Evolutionary conservation across 2,888 invertebrate species (phyloP).

Genomic region (Acrocyrtus sp.): DNA sequence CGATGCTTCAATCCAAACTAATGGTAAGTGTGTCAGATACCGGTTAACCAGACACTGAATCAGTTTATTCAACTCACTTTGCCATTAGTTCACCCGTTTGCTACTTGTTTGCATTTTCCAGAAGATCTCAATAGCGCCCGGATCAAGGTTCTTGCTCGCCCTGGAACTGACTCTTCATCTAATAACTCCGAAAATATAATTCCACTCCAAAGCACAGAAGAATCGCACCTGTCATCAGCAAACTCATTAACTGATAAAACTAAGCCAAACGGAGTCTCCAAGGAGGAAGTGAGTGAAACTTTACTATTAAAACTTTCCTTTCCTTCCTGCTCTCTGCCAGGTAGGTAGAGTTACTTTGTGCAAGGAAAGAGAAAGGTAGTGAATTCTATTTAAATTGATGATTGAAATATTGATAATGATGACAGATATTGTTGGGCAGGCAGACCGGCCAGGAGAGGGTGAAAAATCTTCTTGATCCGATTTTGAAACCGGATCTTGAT

Average conservation of each 20-base stretch:
- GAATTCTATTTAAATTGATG: constrained; percentile 20
- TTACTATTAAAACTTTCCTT: background rate
- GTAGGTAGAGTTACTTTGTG: too few species aligned
- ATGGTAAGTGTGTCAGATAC: too few species aligned
- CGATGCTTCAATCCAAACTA: too few species aligned
- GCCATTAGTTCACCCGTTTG: background rate
- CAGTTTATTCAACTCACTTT: background rate
- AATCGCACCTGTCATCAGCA: constrained; percentile 17
- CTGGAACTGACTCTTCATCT: constrained; percentile 1
- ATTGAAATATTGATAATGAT: constrained; percentile 52
- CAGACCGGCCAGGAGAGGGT: constrained; percentile 50
- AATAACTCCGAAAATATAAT: constrained; percentile 34
- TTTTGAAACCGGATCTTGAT: constrained; percentile 40
- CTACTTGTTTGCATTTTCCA: too few species aligned
- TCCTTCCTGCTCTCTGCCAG: constrained; percentile 10
- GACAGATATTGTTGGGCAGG: constrained; percentile 60
- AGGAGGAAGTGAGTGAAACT: constrained; percentile 51
- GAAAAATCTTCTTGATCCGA: constrained; percentile 33
- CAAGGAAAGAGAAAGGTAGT: constrained; percentile 19
- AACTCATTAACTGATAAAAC: background rate
- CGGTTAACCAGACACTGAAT: too few species aligned
- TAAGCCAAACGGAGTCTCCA: constrained; percentile 27
- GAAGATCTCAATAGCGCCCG: constrained; percentile 41
- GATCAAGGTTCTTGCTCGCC: constrained; percentile 8
- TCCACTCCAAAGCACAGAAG: constrained; percentile 5